A percentile compares a stretch with the other conserved stretches of the same genome.
These are phyloP conservation scores for Pygathrix nemaeus DNA, from an alignment of 2,113 vertebrate species.

Conservation along the genomic window DNA sequence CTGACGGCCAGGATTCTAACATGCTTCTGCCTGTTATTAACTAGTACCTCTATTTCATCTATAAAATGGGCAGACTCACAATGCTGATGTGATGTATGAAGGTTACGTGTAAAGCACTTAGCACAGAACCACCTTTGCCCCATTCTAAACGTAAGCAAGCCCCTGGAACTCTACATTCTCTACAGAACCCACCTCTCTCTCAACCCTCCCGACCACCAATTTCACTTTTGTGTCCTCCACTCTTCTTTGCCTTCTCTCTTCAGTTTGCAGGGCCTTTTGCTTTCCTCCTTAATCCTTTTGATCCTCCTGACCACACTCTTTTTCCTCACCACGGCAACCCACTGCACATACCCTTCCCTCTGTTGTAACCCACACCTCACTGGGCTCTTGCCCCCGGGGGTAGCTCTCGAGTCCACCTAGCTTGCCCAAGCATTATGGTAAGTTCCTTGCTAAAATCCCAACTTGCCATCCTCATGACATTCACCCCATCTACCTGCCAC, in stretches of 20 bases:
- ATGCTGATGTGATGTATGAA: neutral
- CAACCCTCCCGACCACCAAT: too few species aligned
- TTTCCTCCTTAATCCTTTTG: neutral
- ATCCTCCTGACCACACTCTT: neutral
- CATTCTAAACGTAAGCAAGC: neutral
- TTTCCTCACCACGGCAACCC: neutral
- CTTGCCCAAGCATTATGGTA: neutral
- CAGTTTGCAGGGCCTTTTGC: neutral
- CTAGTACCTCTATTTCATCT: neutral
- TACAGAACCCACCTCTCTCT: fast-evolving
- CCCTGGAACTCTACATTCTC: neutral
- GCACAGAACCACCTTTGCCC: neutral
- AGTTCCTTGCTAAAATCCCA: neutral
- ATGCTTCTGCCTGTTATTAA: neutral
- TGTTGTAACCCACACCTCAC: too few species aligned
- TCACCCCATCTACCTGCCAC: neutral
- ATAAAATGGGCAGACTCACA: neutral
- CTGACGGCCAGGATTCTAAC: fast-evolving
- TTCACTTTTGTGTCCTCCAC: neutral
- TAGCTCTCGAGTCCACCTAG: neutral
- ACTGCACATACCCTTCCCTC: neutral
- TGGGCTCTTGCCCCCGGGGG: neutral
- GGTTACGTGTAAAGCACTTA: fast-evolving
- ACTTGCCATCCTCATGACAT: neutral
- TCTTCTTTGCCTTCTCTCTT: neutral